phyloP scores from a whole-genome alignment of 1,140 invertebrate genomes.

The Spodoptera litura region DNA sequence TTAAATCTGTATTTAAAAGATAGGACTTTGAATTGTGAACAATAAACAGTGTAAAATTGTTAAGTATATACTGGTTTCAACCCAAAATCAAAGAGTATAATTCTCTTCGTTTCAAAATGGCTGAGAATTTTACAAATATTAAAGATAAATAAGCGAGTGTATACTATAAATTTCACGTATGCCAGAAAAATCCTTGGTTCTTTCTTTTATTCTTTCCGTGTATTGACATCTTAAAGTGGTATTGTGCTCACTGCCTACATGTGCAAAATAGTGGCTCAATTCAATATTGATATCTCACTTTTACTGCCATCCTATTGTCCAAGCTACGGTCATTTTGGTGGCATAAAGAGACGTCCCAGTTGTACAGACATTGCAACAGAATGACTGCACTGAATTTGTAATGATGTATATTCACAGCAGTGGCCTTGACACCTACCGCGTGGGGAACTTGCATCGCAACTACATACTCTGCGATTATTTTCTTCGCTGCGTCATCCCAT shows the following conservation, averaged over 20 bases:
- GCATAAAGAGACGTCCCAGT: slow-evolving; percentile 41
- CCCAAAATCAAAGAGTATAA: no score
- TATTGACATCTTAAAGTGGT: slow-evolving; percentile 3
- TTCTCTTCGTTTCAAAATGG: no score
- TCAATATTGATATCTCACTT: slow-evolving; percentile 60
- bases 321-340: slow-evolving; percentile 59
- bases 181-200: no score
- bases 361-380: slow-evolving; percentile 50
- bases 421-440: slow-evolving; percentile 69
- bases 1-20: no score
- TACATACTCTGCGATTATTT: slow-evolving; percentile 61
- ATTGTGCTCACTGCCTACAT: slow-evolving; percentile 1
- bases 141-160: no score
- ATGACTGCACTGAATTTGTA: slow-evolving; percentile 60
- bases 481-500: slow-evolving; percentile 61
- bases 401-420: slow-evolving; percentile 66
- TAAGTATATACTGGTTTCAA: no score
- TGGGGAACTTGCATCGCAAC: slow-evolving; percentile 55
- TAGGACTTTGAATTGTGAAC: no score
- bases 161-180: no score
- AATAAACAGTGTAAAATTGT: no score
- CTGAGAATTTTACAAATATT: no score
- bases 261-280: slow-evolving; percentile 19
- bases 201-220: no score
- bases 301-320: slow-evolving; percentile 52